Percentiles rank a stretch among this genome's conserved stretches.
These are phyloP conservation scores for Halictus ligatus DNA, from an alignment of 2,888 invertebrate species.

Conservation along the genomic window DNA sequence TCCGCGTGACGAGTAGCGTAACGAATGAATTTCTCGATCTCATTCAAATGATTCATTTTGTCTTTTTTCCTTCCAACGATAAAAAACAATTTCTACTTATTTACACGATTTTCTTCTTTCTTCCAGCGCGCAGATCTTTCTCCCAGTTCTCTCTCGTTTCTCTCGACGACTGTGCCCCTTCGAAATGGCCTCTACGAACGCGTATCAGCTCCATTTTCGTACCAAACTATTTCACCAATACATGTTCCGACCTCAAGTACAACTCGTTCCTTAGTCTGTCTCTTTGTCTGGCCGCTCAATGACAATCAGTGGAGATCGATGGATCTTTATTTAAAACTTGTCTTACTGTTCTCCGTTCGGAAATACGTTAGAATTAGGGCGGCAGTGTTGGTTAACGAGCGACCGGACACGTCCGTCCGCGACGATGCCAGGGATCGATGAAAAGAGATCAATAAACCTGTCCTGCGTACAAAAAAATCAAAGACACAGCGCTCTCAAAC, in stretches of 20 bases:
- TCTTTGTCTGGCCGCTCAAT: constrained; percentile 51
- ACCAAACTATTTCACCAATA: neutral
- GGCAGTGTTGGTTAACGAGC: constrained; percentile 72
- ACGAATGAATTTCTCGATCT: constrained; percentile 64
- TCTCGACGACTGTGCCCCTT: constrained; percentile 43
- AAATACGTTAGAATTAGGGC: constrained; percentile 68
- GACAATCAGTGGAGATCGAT: constrained; percentile 68
- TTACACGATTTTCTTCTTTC: constrained; percentile 63
- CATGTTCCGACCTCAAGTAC: neutral
- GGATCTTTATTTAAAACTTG: constrained; percentile 31
- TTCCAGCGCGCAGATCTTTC: constrained; percentile 49
- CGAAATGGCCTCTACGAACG: constrained; percentile 27
- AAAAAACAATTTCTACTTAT: constrained; percentile 71
- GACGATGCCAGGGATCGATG: constrained; percentile 39
- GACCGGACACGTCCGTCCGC: constrained; percentile 42
- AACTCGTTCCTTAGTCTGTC: neutral
- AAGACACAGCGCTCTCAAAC: neutral
- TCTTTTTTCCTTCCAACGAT: constrained; percentile 2
- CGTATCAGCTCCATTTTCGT: constrained; percentile 23
- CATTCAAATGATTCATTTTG: constrained; percentile 59
- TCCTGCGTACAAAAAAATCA: neutral
- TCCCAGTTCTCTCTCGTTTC: constrained; percentile 21
- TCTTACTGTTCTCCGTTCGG: constrained; percentile 53
- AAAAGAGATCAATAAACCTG: constrained; percentile 43
- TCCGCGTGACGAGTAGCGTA: constrained; percentile 70